Evolutionary conservation across 2,113 vertebrate species (phyloP).

Genomic region (Ctenomys sociabilis): DNA sequence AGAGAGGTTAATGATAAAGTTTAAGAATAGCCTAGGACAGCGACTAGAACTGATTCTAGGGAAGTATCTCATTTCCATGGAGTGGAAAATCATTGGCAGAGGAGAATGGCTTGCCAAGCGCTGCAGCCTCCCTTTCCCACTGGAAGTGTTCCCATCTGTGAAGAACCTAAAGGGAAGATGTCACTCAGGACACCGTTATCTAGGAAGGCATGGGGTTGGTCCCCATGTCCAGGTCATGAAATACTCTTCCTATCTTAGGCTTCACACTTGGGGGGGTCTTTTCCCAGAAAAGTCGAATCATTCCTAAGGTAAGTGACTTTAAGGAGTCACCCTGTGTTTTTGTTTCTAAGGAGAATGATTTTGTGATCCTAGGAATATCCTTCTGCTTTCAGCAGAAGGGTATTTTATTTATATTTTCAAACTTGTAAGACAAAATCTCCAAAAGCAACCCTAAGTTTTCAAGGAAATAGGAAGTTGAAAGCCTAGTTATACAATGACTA

Average conservation of each 20-base stretch:
- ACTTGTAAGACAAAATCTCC: neutral
- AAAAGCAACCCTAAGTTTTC: neutral
- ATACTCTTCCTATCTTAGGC: neutral
- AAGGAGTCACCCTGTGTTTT: neutral
- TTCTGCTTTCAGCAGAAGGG: constrained; percentile 10
- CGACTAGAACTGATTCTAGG: neutral
- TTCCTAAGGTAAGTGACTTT: neutral
- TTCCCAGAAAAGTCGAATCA: neutral
- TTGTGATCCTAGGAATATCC: neutral
- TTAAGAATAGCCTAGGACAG: neutral
- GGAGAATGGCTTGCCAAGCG: neutral
- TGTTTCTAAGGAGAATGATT: constrained; percentile 6
- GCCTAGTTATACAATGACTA: neutral
- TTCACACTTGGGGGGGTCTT: neutral
- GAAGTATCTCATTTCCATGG: constrained; percentile 9
- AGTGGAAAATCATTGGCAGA: neutral
- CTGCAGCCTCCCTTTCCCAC: neutral
- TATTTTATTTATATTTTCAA: constrained; percentile 37
- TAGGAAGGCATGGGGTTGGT: neutral
- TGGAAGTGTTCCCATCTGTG: neutral
- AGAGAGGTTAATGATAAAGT: neutral
- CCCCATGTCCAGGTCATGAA: neutral
- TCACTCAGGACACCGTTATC: neutral
- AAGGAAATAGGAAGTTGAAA: constrained; percentile 22
- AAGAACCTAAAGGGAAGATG: neutral